Conservation (phyloP, 2,113 vertebrate species). For the Leuciscus idus region DNA sequence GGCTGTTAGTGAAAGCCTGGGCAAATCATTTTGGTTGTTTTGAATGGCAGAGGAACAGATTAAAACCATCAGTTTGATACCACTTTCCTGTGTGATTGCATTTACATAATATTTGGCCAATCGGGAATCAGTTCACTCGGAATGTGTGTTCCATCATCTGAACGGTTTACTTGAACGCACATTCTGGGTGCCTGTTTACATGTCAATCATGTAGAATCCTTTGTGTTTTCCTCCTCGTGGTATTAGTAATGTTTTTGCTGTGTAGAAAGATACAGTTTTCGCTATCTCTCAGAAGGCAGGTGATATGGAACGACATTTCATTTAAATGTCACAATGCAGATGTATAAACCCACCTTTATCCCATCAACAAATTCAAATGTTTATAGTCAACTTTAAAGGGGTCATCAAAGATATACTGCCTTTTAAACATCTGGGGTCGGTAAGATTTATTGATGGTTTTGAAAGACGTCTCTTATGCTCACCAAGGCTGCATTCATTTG, state of each 20-base stretch:
- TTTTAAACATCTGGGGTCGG: background rate
- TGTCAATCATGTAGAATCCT: background rate
- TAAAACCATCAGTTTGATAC: slow-evolving; percentile 1
- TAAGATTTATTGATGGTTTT: background rate
- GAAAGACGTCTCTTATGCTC: background rate
- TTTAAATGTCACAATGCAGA: background rate
- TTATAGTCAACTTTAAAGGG: no score
- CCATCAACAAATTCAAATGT: background rate
- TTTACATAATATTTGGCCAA: background rate
- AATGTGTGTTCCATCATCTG: background rate
- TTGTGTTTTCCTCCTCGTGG: background rate
- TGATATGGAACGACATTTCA: background rate
- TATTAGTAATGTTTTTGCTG: background rate
- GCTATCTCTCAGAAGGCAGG: background rate
- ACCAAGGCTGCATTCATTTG: background rate
- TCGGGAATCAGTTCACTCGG: background rate
- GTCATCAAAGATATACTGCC: no score
- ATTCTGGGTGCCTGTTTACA: background rate
- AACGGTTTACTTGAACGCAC: background rate
- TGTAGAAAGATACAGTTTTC: background rate
- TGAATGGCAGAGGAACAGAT: background rate
- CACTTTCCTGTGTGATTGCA: background rate
- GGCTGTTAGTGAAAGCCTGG: slow-evolving; percentile 11
- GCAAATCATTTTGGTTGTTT: slow-evolving; percentile 6
- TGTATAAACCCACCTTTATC: background rate